Evolutionary conservation across 2,888 invertebrate genomes (phyloP).

Genomic region (Zhuqinia jingwanae): DNA sequence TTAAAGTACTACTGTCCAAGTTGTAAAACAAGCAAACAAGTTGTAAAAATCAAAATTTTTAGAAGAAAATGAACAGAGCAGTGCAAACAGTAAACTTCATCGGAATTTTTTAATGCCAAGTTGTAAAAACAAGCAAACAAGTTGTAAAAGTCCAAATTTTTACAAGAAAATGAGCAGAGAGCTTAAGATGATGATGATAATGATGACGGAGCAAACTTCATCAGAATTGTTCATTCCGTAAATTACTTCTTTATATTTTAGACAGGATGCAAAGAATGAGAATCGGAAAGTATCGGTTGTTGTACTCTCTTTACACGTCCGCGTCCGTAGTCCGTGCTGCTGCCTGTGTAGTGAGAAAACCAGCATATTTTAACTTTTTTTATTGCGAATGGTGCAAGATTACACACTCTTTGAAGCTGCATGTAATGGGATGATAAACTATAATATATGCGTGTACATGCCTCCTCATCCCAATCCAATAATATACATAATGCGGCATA

Average conservation of each 20-base stretch:
- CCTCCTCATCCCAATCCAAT: no score
- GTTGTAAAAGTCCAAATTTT: background rate
- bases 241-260: slow-evolving; percentile 13
- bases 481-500: no score
- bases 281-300: slow-evolving; percentile 71
- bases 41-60: background rate
- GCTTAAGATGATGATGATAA: no score
- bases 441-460: slow-evolving; percentile 30
- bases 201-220: slow-evolving; percentile 22
- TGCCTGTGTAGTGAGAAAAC: background rate
- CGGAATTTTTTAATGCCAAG: no score
- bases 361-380: slow-evolving; percentile 19
- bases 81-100: no score
- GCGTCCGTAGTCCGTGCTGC: background rate
- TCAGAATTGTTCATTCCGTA: slow-evolving; percentile 35
- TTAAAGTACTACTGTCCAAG: no score
- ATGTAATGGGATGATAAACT: background rate
- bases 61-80: slow-evolving; percentile 6
- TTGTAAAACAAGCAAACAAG: background rate
- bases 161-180: slow-evolving; percentile 1
- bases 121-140: slow-evolving; percentile 3
- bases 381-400: slow-evolving; percentile 37
- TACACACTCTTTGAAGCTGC: background rate
- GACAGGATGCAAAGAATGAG: slow-evolving; percentile 66
- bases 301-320: slow-evolving; percentile 56